Base-by-base conservation (phyloP, 2,113 vertebrate genomes). In the Anarhynchus alexandrinus region DNA sequence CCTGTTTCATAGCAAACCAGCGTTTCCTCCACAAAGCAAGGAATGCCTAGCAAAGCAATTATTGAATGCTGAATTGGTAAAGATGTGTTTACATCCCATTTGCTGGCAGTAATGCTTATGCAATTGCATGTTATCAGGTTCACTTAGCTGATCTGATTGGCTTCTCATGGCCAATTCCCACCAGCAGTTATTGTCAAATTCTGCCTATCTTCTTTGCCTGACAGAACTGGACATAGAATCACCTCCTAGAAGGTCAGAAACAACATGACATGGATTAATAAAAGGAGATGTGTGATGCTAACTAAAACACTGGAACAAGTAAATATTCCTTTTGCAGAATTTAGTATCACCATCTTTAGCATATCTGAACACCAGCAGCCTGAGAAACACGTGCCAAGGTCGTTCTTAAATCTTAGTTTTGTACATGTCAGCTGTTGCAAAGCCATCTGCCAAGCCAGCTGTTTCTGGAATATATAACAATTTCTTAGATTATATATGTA, bases 401-500 rank as follows among this genome's bases (percentile, higher is more conserved):
- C 54, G 0, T 58, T 95, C 65, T 70, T 89, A 87, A 80, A 87
- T 82, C 52, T 89, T 80, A 65, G n/a, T 77, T 91, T 79, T 89
- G 54, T 36, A 82, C 27, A 15, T 69, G 57, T 94, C 81, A 96
- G 91, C 86, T 94, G 58, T 45, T 93, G 81, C 49, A 83, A 94
- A 93, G 49, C 91, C 91, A 94, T 94, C 93, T 95, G 86, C 66
- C 78, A 87, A 93, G 34, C 40, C 93, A 97, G 91, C 61, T 97
- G 84, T 90, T 95, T 94, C 86, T 70, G 62, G 32, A 94, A 80
- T 57, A 80, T 5, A 43, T 25, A 94, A 82, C 26, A 43, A 54
- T 59, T 93, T 93, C 71, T 88, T 80, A 62, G 8, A 86, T 45
- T 45, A 73, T 72, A 51, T 51, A 70, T 82, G 86, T 58, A 51